phyloP scores from a whole-genome alignment of 1,140 invertebrate genomes.

The Rhopalosiphum maidis region DNA sequence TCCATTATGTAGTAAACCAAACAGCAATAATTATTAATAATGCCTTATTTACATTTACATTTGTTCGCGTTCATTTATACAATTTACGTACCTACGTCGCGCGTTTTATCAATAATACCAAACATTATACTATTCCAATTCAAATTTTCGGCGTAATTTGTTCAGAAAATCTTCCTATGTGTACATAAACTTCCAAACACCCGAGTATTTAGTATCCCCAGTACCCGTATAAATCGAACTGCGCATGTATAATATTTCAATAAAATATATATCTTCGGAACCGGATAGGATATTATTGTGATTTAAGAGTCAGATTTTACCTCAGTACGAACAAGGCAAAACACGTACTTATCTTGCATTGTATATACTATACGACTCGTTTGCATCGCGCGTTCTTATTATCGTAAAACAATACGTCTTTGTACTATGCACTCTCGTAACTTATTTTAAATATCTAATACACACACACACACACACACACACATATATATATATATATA shows the following conservation, averaged over 20 bases:
- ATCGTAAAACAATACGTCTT: constrained; percentile 1
- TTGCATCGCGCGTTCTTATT: not conserved
- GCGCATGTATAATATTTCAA: not conserved
- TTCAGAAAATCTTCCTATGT: not conserved
- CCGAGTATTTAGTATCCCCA: not conserved
- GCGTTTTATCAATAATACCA: too few relatives aligned
- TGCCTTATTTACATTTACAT: too few relatives aligned
- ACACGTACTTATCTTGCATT: constrained; percentile 10
- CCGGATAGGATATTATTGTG: not conserved
- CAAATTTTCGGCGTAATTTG: not conserved
- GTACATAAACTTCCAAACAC: not conserved
- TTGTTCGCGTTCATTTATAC: too few relatives aligned
- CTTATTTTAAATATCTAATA: not conserved
- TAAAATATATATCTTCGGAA: constrained; percentile 13
- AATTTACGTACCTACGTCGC: too few relatives aligned
- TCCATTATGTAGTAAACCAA: too few relatives aligned
- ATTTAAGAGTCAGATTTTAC: not conserved
- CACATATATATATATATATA: not conserved
- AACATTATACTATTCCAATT: not conserved
- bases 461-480: not conserved
- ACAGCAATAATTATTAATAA: too few relatives aligned
- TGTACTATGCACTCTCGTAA: not conserved
- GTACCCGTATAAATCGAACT: not conserved
- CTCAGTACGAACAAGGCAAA: not conserved
- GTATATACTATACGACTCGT: constrained; percentile 1